Conservation (phyloP, 2,113 vertebrate genomes). For the Charadrius vociferus region DNA sequence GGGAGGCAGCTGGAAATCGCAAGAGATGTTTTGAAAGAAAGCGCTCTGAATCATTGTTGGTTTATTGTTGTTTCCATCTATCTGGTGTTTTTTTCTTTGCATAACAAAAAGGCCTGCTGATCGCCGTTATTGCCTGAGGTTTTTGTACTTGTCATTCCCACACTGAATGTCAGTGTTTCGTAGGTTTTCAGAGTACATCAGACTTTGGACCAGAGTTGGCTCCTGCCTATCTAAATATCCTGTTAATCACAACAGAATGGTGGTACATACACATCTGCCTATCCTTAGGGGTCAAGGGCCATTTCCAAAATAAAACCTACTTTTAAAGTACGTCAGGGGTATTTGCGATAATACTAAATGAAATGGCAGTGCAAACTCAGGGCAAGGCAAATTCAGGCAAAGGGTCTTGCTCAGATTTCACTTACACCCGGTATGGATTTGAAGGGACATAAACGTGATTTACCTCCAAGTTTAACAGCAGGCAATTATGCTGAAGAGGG, state of each 20-base stretch:
- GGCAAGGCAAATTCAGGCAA: not conserved
- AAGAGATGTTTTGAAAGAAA: not conserved
- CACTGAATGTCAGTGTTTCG: not conserved
- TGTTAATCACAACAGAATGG: not conserved
- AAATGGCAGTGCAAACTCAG: not conserved
- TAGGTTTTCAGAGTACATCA: not conserved
- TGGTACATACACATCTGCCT: not conserved
- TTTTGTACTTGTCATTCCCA: not conserved
- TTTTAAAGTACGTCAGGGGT: not conserved
- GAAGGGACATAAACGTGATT: constrained; percentile 12
- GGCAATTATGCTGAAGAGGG: not conserved
- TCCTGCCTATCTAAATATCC: not conserved
- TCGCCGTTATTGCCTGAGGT: not conserved
- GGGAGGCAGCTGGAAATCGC: constrained; percentile 9
- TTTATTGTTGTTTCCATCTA: not conserved
- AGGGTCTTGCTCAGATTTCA: not conserved
- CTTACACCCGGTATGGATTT: not conserved
- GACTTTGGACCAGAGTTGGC: not conserved
- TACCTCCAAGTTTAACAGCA: not conserved
- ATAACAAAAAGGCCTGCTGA: not conserved
- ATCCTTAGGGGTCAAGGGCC: not conserved
- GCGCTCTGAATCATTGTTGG: not conserved
- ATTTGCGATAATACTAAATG: not conserved
- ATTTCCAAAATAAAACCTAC: not conserved
- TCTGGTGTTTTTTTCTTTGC: not conserved